Conservation (phyloP, 2,888 invertebrate genomes). For the Cheilosia soror region DNA sequence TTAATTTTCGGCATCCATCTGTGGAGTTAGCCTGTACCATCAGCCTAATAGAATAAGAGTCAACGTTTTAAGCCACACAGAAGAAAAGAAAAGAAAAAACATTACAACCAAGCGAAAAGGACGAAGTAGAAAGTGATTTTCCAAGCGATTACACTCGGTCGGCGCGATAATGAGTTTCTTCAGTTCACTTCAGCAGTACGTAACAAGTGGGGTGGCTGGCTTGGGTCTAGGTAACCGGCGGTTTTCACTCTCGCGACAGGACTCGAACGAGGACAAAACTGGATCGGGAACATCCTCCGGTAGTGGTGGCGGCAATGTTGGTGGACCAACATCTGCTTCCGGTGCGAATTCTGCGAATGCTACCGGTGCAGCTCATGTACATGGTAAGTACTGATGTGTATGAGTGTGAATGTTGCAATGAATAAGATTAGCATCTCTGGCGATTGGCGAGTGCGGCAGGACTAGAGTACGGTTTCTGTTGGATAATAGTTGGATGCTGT, state of each 20-base stretch:
- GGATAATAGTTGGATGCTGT: conserved; percentile 23
- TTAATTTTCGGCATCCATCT: conserved; percentile 56
- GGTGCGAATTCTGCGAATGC: conserved; percentile 63
- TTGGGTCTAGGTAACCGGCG: conserved; percentile 90
- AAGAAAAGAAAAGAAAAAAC: not conserved
- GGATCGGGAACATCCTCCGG: conserved; percentile 54
- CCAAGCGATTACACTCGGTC: conserved; percentile 68
- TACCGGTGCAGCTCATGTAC: conserved; percentile 64
- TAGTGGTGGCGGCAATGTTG: conserved; percentile 55
- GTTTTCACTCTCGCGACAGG: conserved; percentile 88
- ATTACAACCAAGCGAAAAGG: not conserved
- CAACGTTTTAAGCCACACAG: conserved; percentile 33
- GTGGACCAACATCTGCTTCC: conserved; percentile 59
- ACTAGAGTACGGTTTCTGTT: not conserved
- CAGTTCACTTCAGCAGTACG: conserved; percentile 93
- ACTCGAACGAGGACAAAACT: conserved; percentile 85
- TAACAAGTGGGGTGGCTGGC: conserved; percentile 93
- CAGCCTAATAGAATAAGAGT: conserved; percentile 34
- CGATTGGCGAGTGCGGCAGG: not conserved
- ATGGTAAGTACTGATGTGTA: conserved; percentile 55
- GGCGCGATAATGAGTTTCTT: conserved; percentile 90
- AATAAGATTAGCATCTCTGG: conserved; percentile 23
- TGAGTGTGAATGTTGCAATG: conserved; percentile 10
- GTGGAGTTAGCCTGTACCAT: not conserved
- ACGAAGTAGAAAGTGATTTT: conserved; percentile 65